phyloP scores from a whole-genome alignment of 2,113 vertebrate species.

The Dipodomys stephensi region DNA sequence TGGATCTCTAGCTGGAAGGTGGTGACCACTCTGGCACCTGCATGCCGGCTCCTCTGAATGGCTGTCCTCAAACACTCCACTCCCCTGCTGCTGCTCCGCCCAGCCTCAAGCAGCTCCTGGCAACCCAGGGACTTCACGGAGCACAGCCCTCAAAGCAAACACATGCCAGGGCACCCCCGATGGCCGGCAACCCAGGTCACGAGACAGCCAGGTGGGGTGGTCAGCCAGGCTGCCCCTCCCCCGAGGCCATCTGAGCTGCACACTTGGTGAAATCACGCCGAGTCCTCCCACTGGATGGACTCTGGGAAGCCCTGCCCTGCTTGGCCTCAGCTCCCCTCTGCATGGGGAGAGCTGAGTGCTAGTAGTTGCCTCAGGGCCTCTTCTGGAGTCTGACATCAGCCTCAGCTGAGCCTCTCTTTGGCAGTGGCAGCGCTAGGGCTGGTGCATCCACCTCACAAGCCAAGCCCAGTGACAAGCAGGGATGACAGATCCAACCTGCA shows the following conservation, averaged over 20 bases:
- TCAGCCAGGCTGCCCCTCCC: too few relatives aligned
- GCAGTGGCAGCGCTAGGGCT: fast-evolving
- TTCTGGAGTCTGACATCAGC: background rate
- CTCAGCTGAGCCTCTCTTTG: background rate
- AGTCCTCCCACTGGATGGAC: too few relatives aligned
- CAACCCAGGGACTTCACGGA: background rate
- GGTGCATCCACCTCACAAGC: background rate
- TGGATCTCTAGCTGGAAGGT: too few relatives aligned
- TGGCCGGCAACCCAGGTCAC: too few relatives aligned
- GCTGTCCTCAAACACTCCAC: background rate
- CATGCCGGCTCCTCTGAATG: background rate
- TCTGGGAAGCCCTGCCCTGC: background rate
- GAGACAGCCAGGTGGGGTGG: too few relatives aligned
- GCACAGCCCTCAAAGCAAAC: background rate
- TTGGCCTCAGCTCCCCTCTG: background rate
- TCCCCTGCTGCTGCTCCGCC: background rate
- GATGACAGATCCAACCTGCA: too few relatives aligned
- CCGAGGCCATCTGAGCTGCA: too few relatives aligned
- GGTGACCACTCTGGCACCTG: too few relatives aligned
- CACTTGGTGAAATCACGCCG: background rate
- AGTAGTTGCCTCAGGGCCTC: background rate
- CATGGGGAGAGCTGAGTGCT: background rate
- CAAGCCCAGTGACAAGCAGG: background rate
- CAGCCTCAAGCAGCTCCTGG: too few relatives aligned
- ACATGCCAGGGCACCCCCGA: too few relatives aligned